Conservation (phyloP, 2,888 invertebrate species). For the Leptura quadrifasciata region DNA sequence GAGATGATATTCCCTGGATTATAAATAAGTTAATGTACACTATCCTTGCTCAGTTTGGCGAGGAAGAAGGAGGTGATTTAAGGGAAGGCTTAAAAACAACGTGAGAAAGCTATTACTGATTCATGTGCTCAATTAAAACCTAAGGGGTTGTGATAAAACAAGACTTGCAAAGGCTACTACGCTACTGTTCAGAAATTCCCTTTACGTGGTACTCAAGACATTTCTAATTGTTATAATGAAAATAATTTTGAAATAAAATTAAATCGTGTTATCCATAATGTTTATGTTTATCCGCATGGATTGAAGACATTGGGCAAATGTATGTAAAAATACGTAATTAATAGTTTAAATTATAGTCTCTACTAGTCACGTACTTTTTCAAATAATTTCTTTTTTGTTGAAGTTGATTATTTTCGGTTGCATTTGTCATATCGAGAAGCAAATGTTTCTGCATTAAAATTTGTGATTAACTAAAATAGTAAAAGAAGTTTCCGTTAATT, state of each 20-base stretch:
- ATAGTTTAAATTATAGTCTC: no score
- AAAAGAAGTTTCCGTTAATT: no score
- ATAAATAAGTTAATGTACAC: conserved; percentile 19
- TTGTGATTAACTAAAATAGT: no score
- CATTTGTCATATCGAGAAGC: no score
- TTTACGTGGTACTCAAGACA: conserved; percentile 60
- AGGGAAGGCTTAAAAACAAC: conserved; percentile 61
- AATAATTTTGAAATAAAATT: conserved; percentile 24
- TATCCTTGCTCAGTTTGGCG: conserved; percentile 35
- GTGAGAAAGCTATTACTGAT: conserved; percentile 68
- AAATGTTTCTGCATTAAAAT: no score
- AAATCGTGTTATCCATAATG: background rate
- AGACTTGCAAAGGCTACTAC: conserved; percentile 61
- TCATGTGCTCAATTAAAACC: conserved; percentile 70
- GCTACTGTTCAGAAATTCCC: conserved; percentile 65
- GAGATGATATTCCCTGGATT: background rate
- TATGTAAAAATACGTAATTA: no score
- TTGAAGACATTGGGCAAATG: background rate
- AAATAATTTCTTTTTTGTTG: no score
- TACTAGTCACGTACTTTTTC: no score
- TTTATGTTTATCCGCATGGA: background rate
- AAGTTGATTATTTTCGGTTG: no score
- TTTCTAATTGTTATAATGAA: conserved; percentile 48
- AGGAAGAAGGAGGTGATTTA: conserved; percentile 35
- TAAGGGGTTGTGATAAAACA: conserved; percentile 68